These are phyloP conservation scores for Monomorium pharaonis DNA, from an alignment of 1,140 invertebrate species.

Conservation along the genomic window DNA sequence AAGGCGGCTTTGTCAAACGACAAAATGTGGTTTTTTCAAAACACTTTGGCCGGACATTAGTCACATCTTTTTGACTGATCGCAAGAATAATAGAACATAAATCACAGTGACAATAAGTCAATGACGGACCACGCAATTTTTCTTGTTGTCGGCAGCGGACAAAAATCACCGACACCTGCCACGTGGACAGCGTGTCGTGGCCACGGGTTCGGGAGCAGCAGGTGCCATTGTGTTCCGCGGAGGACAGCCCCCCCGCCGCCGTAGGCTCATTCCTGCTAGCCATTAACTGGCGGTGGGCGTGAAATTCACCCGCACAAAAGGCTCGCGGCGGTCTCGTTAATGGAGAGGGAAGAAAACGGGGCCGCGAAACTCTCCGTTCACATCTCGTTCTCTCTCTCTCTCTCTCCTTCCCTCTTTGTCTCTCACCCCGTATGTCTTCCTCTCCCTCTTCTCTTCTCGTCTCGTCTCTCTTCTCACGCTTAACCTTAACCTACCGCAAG, in stretches of 20 bases:
- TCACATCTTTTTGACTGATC: not conserved
- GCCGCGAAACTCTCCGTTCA: conserved; percentile 44
- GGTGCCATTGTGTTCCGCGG: conserved; percentile 38
- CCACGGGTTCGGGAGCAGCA: conserved; percentile 19
- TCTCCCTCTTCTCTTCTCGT: conserved; percentile 20
- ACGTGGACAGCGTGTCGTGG: not conserved
- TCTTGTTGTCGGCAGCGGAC: not conserved
- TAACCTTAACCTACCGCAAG: conserved; percentile 72
- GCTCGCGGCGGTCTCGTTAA: conserved; percentile 31
- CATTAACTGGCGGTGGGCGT: conserved; percentile 51
- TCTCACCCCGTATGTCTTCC: not conserved
- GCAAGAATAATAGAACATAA: not conserved
- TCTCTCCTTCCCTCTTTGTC: not conserved
- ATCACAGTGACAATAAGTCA: not conserved
- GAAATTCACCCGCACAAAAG: conserved; percentile 62
- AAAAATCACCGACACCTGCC: conserved; percentile 8
- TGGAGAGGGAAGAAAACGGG: conserved; percentile 22
- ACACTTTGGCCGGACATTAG: not conserved
- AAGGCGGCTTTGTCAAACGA: not conserved
- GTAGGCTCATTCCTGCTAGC: conserved; percentile 41
- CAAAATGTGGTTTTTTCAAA: not conserved
- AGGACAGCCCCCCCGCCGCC: not conserved
- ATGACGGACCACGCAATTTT: not conserved
- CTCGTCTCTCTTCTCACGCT: conserved; percentile 42
- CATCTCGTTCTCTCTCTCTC: conserved; percentile 1